Percentiles rank a stretch among this genome's conserved stretches.
Conservation (phyloP, 2,888 invertebrate genomes). For the Conops quadrifasciatus region DNA sequence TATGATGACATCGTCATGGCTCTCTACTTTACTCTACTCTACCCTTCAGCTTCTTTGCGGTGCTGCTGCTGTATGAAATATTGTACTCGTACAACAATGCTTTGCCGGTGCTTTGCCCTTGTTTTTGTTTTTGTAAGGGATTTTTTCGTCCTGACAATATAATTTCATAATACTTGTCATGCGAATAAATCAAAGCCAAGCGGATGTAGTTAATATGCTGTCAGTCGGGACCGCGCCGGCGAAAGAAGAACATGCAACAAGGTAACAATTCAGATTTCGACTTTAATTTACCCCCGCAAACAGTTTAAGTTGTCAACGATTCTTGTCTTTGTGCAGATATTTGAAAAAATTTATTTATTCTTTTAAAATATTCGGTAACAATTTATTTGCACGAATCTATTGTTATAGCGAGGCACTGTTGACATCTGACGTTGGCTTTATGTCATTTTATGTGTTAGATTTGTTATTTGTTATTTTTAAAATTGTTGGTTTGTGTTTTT, state of each 20-base stretch:
- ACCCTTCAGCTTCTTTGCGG: not conserved
- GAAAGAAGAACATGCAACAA: conserved; percentile 16
- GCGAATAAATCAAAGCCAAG: conserved; percentile 54
- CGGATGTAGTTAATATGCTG: conserved; percentile 56
- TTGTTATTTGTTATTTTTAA: no score
- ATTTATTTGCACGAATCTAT: no score
- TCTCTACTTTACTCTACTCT: conserved; percentile 14
- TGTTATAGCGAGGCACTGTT: no score
- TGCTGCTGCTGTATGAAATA: conserved; percentile 12
- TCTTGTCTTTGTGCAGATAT: conserved; percentile 22
- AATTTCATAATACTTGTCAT: conserved; percentile 62
- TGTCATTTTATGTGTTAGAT: no score
- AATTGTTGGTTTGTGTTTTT: no score
- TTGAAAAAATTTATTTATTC: conserved; percentile 14
- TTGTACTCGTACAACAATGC: conserved; percentile 40
- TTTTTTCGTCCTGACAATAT: conserved; percentile 44
- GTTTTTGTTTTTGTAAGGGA: not conserved
- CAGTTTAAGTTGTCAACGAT: conserved; percentile 33
- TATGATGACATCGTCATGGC: conserved; percentile 8
- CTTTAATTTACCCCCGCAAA: conserved; percentile 27
- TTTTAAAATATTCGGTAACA: not conserved
- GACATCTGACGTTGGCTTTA: no score
- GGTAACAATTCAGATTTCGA: conserved; percentile 27
- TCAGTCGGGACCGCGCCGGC: conserved; percentile 33
- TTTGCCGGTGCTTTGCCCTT: conserved; percentile 26